Conservation (phyloP, 1,140 invertebrate species). For the Lepidurus apus region DNA sequence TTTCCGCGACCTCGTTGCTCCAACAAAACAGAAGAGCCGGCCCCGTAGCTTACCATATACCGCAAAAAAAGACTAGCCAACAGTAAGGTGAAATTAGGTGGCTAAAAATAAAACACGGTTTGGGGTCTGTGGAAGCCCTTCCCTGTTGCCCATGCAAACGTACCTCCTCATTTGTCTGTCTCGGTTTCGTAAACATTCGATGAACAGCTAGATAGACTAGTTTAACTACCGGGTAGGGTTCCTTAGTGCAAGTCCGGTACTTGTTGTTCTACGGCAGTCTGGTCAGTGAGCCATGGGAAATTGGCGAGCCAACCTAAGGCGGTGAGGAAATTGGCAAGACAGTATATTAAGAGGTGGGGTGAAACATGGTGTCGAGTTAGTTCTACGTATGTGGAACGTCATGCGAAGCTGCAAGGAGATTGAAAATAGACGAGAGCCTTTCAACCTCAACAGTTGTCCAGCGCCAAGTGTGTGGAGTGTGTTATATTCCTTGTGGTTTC, state of each 20-base stretch:
- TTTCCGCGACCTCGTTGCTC: too few relatives aligned
- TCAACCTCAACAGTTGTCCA: not conserved
- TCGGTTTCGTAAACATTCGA: not conserved
- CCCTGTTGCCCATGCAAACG: not conserved
- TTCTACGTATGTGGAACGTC: not conserved
- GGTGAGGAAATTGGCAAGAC: too few relatives aligned
- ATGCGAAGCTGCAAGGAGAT: not conserved
- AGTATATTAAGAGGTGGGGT: not conserved
- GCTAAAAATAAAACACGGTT: constrained; percentile 2
- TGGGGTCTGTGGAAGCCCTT: not conserved
- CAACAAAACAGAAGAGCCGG: too few relatives aligned
- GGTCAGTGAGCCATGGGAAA: too few relatives aligned
- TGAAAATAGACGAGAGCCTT: constrained; percentile 5
- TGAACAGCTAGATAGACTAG: not conserved
- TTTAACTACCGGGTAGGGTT: not conserved
- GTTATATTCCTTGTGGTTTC: not conserved
- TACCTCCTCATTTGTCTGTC: not conserved
- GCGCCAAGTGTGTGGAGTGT: not conserved
- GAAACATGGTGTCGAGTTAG: not conserved
- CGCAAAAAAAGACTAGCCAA: not conserved
- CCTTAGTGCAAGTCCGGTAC: too few relatives aligned
- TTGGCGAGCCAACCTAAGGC: too few relatives aligned
- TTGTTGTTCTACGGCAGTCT: too few relatives aligned
- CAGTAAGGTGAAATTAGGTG: not conserved
- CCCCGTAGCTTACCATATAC: too few relatives aligned